Percentiles rank a stretch among this genome's conserved stretches.
phyloP scores from a whole-genome alignment of 2,113 vertebrate genomes.

The Pristiophorus japonicus region DNA sequence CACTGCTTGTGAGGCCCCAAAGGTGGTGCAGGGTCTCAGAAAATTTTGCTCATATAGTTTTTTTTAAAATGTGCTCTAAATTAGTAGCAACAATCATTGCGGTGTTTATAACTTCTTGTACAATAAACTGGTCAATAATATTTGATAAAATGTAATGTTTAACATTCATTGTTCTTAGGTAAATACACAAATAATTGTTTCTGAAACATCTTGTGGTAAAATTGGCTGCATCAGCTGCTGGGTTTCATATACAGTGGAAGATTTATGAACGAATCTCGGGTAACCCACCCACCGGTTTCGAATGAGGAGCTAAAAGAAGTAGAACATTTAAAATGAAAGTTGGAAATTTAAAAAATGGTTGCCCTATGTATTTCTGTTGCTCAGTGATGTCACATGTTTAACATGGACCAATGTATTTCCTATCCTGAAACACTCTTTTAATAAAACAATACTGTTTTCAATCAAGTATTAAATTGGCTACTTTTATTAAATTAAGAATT shows the following conservation, averaged over 20 bases:
- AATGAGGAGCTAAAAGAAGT: neutral
- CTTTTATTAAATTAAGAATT: neutral
- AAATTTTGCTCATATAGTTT: neutral
- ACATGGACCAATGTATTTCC: neutral
- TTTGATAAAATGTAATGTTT: neutral
- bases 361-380: neutral
- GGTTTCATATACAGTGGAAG: neutral
- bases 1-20: neutral
- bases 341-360: neutral
- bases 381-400: neutral
- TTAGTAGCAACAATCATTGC: neutral
- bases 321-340: neutral
- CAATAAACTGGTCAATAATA: neutral
- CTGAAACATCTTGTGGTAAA: neutral
- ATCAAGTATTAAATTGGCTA: constrained; percentile 14
- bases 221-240: neutral
- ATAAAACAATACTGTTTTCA: constrained; percentile 2
- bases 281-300: neutral
- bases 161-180: neutral
- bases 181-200: neutral
- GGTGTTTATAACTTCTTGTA: neutral
- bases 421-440: neutral
- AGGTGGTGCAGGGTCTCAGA: neutral
- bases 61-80: neutral
- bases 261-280: neutral